These are phyloP conservation scores for Peromyscus polionotus DNA, from an alignment of 2,113 vertebrate species.

Conservation along the genomic window DNA sequence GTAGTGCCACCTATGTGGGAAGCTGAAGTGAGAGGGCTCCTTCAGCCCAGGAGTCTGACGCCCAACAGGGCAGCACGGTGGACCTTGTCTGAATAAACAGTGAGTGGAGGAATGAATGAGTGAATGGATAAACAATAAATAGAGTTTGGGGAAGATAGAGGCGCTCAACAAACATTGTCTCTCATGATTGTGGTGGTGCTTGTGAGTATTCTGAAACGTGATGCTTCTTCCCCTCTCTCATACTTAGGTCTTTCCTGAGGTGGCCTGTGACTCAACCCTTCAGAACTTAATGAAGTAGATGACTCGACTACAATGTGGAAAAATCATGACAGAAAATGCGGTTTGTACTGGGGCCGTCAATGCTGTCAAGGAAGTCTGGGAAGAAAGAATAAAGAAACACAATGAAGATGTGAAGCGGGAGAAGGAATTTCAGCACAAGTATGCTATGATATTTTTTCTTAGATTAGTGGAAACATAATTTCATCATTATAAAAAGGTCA, in stretches of 20 bases:
- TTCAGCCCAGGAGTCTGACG: not conserved
- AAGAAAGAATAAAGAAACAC: slow-evolving; percentile 92
- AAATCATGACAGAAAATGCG: slow-evolving; percentile 89
- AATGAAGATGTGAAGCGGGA: slow-evolving; percentile 89
- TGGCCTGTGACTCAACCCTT: slow-evolving; percentile 24
- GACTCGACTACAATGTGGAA: slow-evolving; percentile 67
- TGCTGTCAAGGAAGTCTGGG: slow-evolving; percentile 94
- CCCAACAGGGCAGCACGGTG: not conserved
- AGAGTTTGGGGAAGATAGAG: not conserved
- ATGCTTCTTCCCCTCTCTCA: not conserved
- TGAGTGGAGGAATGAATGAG: no score
- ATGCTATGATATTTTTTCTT: not conserved
- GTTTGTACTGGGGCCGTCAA: slow-evolving; percentile 89
- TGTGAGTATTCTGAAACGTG: not conserved
- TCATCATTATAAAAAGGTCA: not conserved
- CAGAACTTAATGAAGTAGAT: slow-evolving; percentile 35
- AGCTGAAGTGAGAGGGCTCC: not conserved
- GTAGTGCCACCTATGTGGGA: no score
- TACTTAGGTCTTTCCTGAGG: slow-evolving; percentile 30
- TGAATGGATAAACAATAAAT: not conserved
- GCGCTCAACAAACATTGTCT: not conserved
- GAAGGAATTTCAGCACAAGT: slow-evolving; percentile 85
- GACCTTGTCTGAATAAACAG: not conserved
- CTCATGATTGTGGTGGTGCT: not conserved
- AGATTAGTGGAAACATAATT: not conserved